Evolutionary conservation across 2,113 vertebrate genomes (phyloP).

Genomic region (Gnathonemus echidnorhynchus): DNA sequence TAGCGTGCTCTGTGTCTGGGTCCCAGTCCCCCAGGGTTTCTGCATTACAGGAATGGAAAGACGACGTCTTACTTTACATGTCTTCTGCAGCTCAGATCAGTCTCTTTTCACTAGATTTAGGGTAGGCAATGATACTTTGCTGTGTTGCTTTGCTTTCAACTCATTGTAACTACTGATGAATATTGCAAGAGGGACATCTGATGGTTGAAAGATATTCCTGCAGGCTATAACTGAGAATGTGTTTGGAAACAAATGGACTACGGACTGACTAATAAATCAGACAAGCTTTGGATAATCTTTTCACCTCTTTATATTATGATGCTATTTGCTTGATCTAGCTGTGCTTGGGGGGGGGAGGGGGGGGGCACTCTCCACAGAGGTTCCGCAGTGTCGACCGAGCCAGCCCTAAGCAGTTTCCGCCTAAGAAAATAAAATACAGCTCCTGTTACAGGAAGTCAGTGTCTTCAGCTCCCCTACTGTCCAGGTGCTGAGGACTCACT

Average conservation of each 20-base stretch:
- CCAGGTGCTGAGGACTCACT: too few relatives aligned
- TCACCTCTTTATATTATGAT: neutral
- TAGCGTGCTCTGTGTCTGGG: neutral
- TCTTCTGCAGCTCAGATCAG: neutral
- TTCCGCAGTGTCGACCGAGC: neutral
- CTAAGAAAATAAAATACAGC: neutral
- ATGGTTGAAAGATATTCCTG: neutral
- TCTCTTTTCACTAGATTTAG: neutral
- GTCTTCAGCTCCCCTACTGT: neutral
- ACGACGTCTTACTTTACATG: neutral
- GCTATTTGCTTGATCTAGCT: neutral
- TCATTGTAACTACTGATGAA: neutral
- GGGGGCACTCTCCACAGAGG: neutral
- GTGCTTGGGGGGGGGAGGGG: too few relatives aligned
- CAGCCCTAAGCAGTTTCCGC: neutral
- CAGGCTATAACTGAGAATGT: neutral
- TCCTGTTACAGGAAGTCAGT: neutral
- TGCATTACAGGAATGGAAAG: neutral
- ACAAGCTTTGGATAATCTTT: neutral
- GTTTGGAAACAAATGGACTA: neutral
- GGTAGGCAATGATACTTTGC: neutral
- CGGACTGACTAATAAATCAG: neutral
- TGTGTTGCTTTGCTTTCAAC: neutral
- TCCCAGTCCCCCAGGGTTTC: neutral
- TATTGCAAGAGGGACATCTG: constrained; percentile 6